Percentiles rank a stretch among this genome's conserved stretches.
Conservation (phyloP, 2,797 vertebrate species). For the Sebastes flavidus region DNA sequence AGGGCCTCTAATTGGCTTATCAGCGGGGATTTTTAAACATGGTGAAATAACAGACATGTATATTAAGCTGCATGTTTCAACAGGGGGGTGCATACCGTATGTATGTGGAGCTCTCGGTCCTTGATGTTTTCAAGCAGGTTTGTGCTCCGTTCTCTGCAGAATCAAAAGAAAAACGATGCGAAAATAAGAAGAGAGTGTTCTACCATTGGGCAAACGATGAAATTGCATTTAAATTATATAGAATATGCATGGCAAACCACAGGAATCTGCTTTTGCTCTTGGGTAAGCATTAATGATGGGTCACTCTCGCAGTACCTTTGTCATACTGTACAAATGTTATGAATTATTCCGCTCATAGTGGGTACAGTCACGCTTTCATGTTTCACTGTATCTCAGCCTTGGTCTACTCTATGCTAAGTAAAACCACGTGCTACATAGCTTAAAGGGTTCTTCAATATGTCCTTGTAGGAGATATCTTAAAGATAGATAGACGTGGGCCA, state of each 20-base stretch:
- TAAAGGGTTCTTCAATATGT: constrained; percentile 25
- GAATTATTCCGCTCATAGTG: background rate
- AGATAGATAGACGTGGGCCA: constrained; percentile 19
- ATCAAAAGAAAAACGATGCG: background rate
- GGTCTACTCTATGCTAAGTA: background rate
- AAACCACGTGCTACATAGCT: constrained; percentile 22
- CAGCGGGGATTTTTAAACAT: background rate
- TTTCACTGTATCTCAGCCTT: background rate
- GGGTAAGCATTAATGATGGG: background rate
- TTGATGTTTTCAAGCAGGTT: background rate
- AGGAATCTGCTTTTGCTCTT: background rate
- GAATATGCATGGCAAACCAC: background rate
- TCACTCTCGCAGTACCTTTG: background rate
- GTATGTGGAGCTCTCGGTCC: background rate
- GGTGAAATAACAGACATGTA: background rate
- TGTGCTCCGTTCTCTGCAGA: background rate
- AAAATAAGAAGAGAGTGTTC: background rate
- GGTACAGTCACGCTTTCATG: constrained; percentile 14
- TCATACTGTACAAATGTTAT: background rate
- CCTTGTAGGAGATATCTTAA: constrained; percentile 23
- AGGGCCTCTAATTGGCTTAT: constrained; percentile 39
- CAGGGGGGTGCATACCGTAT: background rate
- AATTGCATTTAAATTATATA: background rate
- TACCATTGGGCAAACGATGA: background rate
- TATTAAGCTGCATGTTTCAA: background rate